Evolutionary conservation across 1,140 invertebrate genomes (phyloP).

Genomic region (Meloidogyne floridensis): DNA sequence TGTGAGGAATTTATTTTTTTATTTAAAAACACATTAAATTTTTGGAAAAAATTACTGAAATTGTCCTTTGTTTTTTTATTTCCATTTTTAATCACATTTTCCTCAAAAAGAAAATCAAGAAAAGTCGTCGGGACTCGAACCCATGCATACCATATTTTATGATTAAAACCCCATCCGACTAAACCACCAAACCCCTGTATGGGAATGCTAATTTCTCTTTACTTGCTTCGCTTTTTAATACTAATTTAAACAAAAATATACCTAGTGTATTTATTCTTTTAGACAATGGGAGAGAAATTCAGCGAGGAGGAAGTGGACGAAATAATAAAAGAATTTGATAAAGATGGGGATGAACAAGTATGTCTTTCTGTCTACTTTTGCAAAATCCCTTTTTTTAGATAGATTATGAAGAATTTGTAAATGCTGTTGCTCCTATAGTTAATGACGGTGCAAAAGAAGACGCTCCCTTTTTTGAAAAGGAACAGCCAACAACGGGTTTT

Average conservation of each 20-base stretch:
- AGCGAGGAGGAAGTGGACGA: constrained; percentile 66
- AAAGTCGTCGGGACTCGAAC: neutral
- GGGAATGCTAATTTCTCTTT: no score
- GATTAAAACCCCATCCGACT: no score
- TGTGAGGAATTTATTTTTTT: neutral
- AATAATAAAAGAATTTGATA: constrained; percentile 64
- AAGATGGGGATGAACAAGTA: constrained; percentile 64
- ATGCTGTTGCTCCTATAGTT: constrained; percentile 62
- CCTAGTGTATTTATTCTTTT: no score
- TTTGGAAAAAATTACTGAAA: no score
- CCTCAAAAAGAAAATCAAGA: no score
- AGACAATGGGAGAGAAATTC: constrained; percentile 65
- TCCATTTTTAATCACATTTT: no score
- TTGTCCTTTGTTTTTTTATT: no score
- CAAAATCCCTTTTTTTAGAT: constrained; percentile 48
- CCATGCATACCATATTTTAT: no score
- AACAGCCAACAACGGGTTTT: constrained; percentile 44
- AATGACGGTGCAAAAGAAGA: constrained; percentile 61
- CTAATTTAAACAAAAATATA: no score
- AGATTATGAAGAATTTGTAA: constrained; percentile 65
- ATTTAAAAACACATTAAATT: no score
- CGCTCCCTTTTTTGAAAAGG: constrained; percentile 54
- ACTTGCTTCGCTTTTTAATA: no score
- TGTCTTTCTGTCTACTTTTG: neutral
- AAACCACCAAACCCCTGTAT: no score